A percentile compares a stretch with the other conserved stretches of the same genome.
Evolutionary conservation across 2,888 invertebrate genomes (phyloP).

Genomic region (Xylocampa areola): DNA sequence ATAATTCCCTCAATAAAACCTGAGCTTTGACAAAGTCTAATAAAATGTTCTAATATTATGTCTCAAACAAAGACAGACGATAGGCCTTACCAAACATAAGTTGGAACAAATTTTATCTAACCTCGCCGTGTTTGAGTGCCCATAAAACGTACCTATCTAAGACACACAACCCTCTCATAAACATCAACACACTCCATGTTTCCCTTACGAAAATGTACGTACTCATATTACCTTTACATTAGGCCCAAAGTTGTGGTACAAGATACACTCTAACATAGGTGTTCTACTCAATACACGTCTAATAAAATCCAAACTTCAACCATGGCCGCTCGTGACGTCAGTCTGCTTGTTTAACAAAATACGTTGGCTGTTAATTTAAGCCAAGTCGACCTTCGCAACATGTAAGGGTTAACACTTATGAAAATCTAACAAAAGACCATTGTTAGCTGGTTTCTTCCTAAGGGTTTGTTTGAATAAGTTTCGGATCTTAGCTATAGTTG

Average conservation of each 20-base stretch:
- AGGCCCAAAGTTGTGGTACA: conserved; percentile 27
- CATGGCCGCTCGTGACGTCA: conserved; percentile 45
- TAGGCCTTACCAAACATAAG: neutral
- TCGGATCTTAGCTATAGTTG: conserved; percentile 29
- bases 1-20: no score
- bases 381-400: conserved; percentile 45
- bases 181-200: conserved; percentile 15
- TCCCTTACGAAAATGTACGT: conserved; percentile 15
- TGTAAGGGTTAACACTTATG: conserved; percentile 62
- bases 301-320: conserved; percentile 56
- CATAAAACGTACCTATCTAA: neutral
- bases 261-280: conserved; percentile 12
- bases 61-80: no score
- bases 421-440: conserved; percentile 61
- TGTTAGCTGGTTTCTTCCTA: conserved; percentile 55
- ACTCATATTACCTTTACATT: neutral
- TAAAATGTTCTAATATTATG: no score
- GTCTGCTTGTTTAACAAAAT: conserved; percentile 59
- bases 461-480: conserved; percentile 47
- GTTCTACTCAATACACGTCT: conserved; percentile 48
- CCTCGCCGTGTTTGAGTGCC: neutral
- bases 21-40: no score
- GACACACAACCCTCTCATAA: neutral
- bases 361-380: conserved; percentile 58
- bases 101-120: neutral